Base-by-base conservation (phyloP, 2,797 vertebrate species). In the Podarcis siculus region DNA sequence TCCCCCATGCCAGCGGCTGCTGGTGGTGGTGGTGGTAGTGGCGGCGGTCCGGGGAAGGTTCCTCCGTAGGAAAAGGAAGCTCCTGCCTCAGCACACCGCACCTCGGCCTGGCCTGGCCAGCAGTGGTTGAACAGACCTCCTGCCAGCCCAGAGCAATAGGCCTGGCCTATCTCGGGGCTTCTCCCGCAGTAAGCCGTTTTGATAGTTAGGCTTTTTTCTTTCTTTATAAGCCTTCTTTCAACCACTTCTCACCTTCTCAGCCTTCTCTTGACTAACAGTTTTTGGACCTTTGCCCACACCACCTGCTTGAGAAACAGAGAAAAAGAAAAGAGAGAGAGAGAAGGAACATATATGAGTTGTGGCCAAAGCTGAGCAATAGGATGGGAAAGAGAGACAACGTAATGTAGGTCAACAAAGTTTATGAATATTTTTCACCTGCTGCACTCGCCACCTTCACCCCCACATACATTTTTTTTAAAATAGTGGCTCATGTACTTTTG, bases 1-100 rank as follows among this genome's bases (percentile, higher is more conserved):
- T 86, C 83, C 12, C 88, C 88, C 88, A 89, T 89, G 78, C 17
- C 61, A 23, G 21, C 61, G 1, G 71, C 64, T 80, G 67, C 15
- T 35, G 78, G 13, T 55, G 49, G 13, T 55, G 49, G 49, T 13
- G 12, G 49, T 15, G 13, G 49, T 55, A 15, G 49, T 15, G 49
- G 13, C 3, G 49, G 49, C 13, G 49, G 58, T 37, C 67, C 37
- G 17, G 27, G 61, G 71, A 49, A 66, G n/a, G 42, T 15, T 66
- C 25, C 67, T 4, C 2, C 58, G 58, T 42, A 12, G 49, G 30
- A 37, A 30, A 86, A 58, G 3, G 9, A 45, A 55, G 30, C 9
- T 3, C 55, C n/a, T 66, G 61, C 42, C 61, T 85, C 49, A 32
- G 66, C 25, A 49, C 19, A 25, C 6, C 39, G 76, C 42, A 69